phyloP scores from a whole-genome alignment of 2,113 vertebrate genomes.

The Cynoglossus semilaevis region DNA sequence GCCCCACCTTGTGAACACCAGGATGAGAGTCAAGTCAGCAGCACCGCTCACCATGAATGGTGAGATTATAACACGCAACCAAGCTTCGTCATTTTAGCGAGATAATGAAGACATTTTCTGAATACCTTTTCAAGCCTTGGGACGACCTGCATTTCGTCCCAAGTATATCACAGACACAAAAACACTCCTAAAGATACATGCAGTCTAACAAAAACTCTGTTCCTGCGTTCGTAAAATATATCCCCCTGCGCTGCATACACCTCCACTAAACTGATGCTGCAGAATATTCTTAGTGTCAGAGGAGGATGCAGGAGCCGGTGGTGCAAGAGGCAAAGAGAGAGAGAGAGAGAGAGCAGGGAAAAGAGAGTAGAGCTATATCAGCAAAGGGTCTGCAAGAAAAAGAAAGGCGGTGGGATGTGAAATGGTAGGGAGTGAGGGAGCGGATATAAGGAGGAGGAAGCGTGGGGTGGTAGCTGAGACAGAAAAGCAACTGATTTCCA shows the following conservation, averaged over 20 bases:
- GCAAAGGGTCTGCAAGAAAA: constrained; percentile 17
- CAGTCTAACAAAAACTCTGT: neutral
- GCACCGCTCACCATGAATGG: constrained; percentile 82
- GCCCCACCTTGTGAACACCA: constrained; percentile 86
- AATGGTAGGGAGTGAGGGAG: constrained; percentile 24
- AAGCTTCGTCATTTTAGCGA: neutral
- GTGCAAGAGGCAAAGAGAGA: constrained; percentile 11
- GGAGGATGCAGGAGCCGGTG: constrained; percentile 41
- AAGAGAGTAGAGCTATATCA: constrained; percentile 19
- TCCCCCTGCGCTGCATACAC: constrained; percentile 13
- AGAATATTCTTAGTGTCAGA: constrained; percentile 49
- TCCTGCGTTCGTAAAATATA: neutral
- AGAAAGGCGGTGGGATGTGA: constrained; percentile 25
- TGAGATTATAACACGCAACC: constrained; percentile 48
- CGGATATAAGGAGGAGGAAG: constrained; percentile 24
- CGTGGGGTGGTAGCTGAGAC: constrained; percentile 35
- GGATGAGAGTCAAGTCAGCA: constrained; percentile 88
- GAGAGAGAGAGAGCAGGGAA: constrained; percentile 21
- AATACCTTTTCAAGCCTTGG: neutral
- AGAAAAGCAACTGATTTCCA: constrained; percentile 52
- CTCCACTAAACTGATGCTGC: constrained; percentile 54
- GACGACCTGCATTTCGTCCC: constrained; percentile 5
- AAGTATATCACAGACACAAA: constrained; percentile 2
- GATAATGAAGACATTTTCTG: neutral
- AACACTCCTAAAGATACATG: neutral